Evolutionary conservation across 1,140 invertebrate species (phyloP).

Genomic region (Thalassaphorura encarpata): DNA sequence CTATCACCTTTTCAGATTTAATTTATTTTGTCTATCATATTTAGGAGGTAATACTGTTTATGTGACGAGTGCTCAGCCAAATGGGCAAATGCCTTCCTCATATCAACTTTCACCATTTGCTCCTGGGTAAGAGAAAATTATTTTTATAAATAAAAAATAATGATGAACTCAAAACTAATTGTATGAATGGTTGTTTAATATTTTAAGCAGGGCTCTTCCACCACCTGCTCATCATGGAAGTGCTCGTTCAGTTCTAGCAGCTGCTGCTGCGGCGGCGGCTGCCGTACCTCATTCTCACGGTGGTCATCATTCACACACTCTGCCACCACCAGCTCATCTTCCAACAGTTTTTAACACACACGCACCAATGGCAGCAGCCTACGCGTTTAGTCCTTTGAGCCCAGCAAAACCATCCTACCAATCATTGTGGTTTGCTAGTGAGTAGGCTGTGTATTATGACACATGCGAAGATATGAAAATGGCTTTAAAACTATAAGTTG

Average conservation of each 20-base stretch:
- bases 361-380: constrained; percentile 49
- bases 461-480: too few relatives aligned
- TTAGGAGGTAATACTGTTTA: constrained; percentile 27
- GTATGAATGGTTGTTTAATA: constrained; percentile 31
- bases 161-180: neutral
- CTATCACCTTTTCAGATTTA: too few relatives aligned
- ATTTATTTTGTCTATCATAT: constrained; percentile 9
- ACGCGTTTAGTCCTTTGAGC: constrained; percentile 58
- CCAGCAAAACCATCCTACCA: constrained; percentile 59
- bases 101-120: constrained; percentile 35
- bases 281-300: constrained; percentile 22
- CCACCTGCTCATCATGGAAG: constrained; percentile 78
- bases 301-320: constrained; percentile 45
- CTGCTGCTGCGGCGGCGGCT: constrained; percentile 34
- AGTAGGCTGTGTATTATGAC: too few relatives aligned
- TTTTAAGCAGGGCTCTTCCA: constrained; percentile 57
- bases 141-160: neutral
- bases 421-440: constrained; percentile 63
- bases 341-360: constrained; percentile 55
- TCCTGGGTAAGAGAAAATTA: constrained; percentile 30
- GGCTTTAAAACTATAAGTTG: too few relatives aligned
- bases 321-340: constrained; percentile 74
- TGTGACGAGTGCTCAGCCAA: constrained; percentile 27
- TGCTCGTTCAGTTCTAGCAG: constrained; percentile 62
- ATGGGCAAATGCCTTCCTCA: constrained; percentile 16